Conservation (phyloP, 2,888 invertebrate genomes). For the Alentia gelatinosa region DNA sequence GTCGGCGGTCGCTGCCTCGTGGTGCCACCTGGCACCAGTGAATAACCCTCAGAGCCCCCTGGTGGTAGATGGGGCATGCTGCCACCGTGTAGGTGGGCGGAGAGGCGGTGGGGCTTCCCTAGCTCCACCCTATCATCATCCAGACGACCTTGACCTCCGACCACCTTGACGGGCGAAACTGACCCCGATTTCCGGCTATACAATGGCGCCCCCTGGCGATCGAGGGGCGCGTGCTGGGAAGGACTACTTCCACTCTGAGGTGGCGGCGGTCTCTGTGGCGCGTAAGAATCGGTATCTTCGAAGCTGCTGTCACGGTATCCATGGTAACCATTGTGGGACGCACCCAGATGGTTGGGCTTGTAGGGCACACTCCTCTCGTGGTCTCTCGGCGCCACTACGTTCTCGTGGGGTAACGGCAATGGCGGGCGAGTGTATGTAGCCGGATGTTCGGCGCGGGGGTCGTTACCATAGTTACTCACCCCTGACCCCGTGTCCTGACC, state of each 20-base stretch:
- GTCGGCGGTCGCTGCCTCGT: neutral
- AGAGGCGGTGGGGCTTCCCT: neutral
- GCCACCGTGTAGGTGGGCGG: neutral
- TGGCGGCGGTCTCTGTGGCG: neutral
- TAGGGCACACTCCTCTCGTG: neutral
- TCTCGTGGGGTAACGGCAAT: neutral
- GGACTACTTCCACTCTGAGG: neutral
- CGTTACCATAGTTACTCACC: neutral
- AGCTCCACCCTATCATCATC: neutral
- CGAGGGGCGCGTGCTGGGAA: neutral
- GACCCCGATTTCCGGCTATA: neutral
- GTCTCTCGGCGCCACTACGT: neutral
- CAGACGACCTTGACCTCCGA: neutral
- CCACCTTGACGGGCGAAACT: neutral
- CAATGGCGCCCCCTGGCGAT: neutral
- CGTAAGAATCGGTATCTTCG: neutral
- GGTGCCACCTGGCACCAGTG: neutral
- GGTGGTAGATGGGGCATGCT: neutral
- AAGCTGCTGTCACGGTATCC: neutral
- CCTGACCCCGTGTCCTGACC: neutral
- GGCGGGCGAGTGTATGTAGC: constrained; percentile 28
- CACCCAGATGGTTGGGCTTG: too few species aligned
- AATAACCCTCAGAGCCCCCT: neutral
- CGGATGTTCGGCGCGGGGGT: constrained; percentile 3
- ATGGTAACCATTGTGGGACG: constrained; percentile 15